Evolutionary conservation across 1,140 invertebrate species (phyloP).

Genomic region (Hylyphantes graminicola): DNA sequence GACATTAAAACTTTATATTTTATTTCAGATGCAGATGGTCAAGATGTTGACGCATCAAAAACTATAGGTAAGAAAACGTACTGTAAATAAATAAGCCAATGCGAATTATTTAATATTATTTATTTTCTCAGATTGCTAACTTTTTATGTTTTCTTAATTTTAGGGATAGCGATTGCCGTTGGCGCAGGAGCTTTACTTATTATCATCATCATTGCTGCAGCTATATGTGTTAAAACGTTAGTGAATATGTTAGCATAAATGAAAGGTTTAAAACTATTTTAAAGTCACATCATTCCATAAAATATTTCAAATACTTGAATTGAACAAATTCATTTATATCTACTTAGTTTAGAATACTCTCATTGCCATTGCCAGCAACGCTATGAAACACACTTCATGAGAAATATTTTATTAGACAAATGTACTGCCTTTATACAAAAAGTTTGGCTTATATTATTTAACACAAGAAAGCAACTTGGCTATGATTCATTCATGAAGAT

Average conservation of each 20-base stretch:
- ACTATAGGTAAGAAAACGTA: slow-evolving; percentile 61
- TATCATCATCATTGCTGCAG: slow-evolving; percentile 65
- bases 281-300: no score
- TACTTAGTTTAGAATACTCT: no score
- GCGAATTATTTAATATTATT: neutral
- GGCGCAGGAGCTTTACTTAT: slow-evolving; percentile 65
- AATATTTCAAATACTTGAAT: no score
- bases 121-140: neutral
- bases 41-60: slow-evolving; percentile 63
- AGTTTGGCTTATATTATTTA: no score
- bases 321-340: no score
- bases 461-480: no score
- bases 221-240: slow-evolving; percentile 68
- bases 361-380: no score
- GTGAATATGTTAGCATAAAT: slow-evolving; percentile 32
- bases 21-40: slow-evolving; percentile 57
- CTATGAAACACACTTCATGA: no score
- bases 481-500: no score
- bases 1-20: neutral
- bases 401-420: no score
- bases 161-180: slow-evolving; percentile 68
- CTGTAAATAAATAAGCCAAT: neutral
- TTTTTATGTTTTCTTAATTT: neutral
- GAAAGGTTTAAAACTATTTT: neutral
- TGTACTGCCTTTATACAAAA: no score